Conservation (phyloP, 1,140 invertebrate genomes). For the Chymomyza costata region DNA sequence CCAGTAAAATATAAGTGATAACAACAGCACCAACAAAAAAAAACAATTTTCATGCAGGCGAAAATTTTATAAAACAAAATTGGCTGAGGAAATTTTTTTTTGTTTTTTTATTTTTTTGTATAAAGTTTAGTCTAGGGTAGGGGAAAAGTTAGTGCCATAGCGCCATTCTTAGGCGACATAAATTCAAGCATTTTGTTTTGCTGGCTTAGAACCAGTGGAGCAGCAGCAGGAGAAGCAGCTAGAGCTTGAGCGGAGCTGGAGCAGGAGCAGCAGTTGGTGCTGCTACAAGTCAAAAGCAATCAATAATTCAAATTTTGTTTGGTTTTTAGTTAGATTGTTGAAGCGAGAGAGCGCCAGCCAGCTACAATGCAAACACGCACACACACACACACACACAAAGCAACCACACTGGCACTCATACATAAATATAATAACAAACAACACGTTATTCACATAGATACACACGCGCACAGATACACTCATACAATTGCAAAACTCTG, state of each 20-base stretch:
- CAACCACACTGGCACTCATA: background rate
- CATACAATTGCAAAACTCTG: too few relatives aligned
- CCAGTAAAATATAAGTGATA: too few relatives aligned
- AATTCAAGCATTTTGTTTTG: slow-evolving; percentile 59
- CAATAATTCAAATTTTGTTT: slow-evolving; percentile 68
- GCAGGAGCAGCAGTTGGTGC: background rate
- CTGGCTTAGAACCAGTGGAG: too few relatives aligned
- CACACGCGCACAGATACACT: too few relatives aligned
- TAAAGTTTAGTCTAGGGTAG: slow-evolving; percentile 22
- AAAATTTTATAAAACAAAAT: slow-evolving; percentile 53
- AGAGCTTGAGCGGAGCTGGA: slow-evolving; percentile 25
- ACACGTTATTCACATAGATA: background rate
- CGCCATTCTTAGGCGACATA: slow-evolving; percentile 51
- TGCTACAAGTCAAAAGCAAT: slow-evolving; percentile 29
- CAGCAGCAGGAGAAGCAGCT: slow-evolving; percentile 18
- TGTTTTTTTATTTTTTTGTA: slow-evolving; percentile 7
- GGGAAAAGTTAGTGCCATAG: slow-evolving; percentile 17
- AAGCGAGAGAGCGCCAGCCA: background rate
- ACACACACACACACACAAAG: background rate
- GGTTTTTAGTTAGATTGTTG: slow-evolving; percentile 16
- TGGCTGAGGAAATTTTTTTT: slow-evolving; percentile 60
- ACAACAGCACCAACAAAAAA: slow-evolving; percentile 15
- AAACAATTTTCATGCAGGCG: slow-evolving; percentile 7
- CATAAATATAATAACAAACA: background rate
- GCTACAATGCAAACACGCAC: background rate